Percentiles rank a stretch among this genome's conserved stretches.
phyloP scores from a whole-genome alignment of 2,797 vertebrate species.

The Salarias fasciatus region DNA sequence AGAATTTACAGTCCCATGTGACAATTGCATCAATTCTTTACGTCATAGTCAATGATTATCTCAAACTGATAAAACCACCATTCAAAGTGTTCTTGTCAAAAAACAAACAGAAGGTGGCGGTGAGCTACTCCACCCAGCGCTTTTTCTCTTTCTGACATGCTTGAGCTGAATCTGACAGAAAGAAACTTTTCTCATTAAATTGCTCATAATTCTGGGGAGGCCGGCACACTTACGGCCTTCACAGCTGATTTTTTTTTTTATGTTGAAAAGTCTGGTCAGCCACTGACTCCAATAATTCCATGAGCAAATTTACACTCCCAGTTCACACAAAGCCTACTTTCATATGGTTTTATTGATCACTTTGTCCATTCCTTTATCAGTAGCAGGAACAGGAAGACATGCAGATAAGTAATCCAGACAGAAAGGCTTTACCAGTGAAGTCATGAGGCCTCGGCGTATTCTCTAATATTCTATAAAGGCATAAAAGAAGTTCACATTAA shows the following conservation, averaged over 20 bases:
- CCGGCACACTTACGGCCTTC: too few species aligned
- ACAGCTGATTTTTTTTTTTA: too few species aligned
- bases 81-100: neutral
- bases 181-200: neutral
- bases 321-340: neutral
- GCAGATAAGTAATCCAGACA: neutral
- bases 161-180: neutral
- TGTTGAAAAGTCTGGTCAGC: too few species aligned
- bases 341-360: constrained; percentile 12
- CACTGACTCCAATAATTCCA: neutral
- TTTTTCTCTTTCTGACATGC: neutral
- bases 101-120: neutral
- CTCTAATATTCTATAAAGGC: too few species aligned
- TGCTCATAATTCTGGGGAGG: too few species aligned
- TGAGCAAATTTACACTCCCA: too few species aligned
- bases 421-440: neutral
- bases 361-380: neutral
- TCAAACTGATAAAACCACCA: too few species aligned
- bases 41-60: too few species aligned
- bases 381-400: neutral
- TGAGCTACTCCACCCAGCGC: neutral
- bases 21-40: too few species aligned
- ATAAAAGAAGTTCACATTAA: too few species aligned
- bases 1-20: too few species aligned
- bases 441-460: too few species aligned